A percentile compares a stretch with the other conserved stretches of the same genome.
phyloP scores from a whole-genome alignment of 2,888 invertebrate species.

The Liopterus haemorrhoidalis region DNA sequence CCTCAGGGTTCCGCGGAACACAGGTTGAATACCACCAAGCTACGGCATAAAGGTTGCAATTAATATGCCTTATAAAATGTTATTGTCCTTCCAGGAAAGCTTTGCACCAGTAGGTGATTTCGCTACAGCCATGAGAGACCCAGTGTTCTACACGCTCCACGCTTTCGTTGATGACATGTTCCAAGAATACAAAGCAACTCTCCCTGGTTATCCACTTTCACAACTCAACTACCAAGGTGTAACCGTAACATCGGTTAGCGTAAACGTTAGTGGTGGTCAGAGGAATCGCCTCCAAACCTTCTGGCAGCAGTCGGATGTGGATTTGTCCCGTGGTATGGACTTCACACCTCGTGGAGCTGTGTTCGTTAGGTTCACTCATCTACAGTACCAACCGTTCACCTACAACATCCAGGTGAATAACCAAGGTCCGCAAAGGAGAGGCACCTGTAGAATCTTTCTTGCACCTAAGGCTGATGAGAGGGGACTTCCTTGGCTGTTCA shows the following conservation, averaged over 20 bases:
- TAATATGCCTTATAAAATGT: no score
- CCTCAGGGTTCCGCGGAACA: no score
- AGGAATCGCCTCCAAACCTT: slow-evolving; percentile 57
- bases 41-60: no score
- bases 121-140: slow-evolving; percentile 81
- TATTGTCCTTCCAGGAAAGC: slow-evolving; percentile 65
- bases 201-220: slow-evolving; percentile 45
- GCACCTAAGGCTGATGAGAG: slow-evolving; percentile 59
- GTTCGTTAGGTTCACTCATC: slow-evolving; percentile 64
- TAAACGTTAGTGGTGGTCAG: slow-evolving; percentile 48
- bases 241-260: slow-evolving; percentile 51
- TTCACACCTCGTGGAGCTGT: slow-evolving; percentile 68
- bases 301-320: slow-evolving; percentile 70
- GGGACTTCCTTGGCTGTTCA: slow-evolving; percentile 56
- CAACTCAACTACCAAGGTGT: slow-evolving; percentile 58
- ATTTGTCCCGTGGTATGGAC: slow-evolving; percentile 70
- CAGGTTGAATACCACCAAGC: no score
- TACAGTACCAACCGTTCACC: slow-evolving; percentile 63
- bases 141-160: slow-evolving; percentile 82
- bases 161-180: slow-evolving; percentile 73
- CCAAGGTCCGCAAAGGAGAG: slow-evolving; percentile 46
- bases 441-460: slow-evolving; percentile 62
- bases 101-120: slow-evolving; percentile 80
- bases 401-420: slow-evolving; percentile 60
- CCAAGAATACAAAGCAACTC: slow-evolving; percentile 63